A percentile compares a stretch with the other conserved stretches of the same genome.
phyloP scores from a whole-genome alignment of 2,113 vertebrate species.

The Caretta caretta region DNA sequence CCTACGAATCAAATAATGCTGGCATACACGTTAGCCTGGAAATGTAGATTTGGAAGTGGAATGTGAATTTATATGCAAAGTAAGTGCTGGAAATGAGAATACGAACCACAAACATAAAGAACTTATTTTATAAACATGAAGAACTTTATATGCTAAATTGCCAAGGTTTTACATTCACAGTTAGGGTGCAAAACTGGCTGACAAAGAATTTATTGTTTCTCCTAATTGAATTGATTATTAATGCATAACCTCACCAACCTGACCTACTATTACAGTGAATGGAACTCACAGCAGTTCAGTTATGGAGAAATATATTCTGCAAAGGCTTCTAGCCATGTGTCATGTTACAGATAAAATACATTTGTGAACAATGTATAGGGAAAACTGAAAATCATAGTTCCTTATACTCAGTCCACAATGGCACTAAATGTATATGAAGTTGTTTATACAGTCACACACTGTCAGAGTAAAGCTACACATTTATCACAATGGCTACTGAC shows the following conservation, averaged over 20 bases:
- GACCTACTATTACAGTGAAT: constrained; percentile 66
- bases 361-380: constrained; percentile 45
- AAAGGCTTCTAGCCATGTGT: constrained; percentile 53
- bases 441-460: background rate
- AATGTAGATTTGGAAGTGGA: constrained; percentile 56
- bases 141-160: constrained; percentile 62
- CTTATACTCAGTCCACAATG: background rate
- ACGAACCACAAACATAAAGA: background rate
- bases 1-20: constrained; percentile 57
- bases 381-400: constrained; percentile 63
- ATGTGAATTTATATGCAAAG: constrained; percentile 67
- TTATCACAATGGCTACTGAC: background rate
- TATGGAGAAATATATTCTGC: constrained; percentile 55
- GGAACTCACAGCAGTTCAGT: constrained; percentile 64
- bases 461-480: background rate
- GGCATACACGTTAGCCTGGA: constrained; percentile 54
- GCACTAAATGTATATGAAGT: background rate
- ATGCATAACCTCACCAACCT: constrained; percentile 75
- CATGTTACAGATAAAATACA: constrained; percentile 70
- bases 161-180: constrained; percentile 59
- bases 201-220: constrained; percentile 71
- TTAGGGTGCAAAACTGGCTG: constrained; percentile 56
- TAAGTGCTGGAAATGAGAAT: constrained; percentile 40
- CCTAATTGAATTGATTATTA: constrained; percentile 66
- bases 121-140: constrained; percentile 40